A percentile compares a stretch with the other conserved stretches of the same genome.
Evolutionary conservation across 1,140 invertebrate genomes (phyloP).

Genomic region (Panagrolaimus sp.): DNA sequence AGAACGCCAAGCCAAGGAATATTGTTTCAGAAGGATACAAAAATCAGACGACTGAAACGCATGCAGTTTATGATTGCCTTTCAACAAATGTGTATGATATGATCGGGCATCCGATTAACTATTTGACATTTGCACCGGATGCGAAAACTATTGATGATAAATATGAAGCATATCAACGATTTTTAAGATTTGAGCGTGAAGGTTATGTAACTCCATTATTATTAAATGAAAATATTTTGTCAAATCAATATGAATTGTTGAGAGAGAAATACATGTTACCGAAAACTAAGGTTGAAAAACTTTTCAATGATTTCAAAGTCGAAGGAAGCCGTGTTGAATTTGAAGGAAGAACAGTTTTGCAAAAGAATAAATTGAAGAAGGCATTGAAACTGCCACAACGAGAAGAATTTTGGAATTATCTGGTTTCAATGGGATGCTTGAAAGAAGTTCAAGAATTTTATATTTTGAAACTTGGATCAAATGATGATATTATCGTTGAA

Average conservation of each 20-base stretch:
- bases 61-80: neutral
- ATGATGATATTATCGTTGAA: neutral
- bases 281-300: neutral
- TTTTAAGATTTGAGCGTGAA: neutral
- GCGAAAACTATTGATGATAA: neutral
- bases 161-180: neutral
- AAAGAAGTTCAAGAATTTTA: slow-evolving; percentile 1
- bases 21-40: neutral
- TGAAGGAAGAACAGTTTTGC: neutral
- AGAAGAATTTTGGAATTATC: neutral
- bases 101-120: neutral
- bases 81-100: neutral
- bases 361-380: neutral
- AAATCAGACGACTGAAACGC: neutral
- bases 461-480: neutral
- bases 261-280: neutral
- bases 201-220: neutral
- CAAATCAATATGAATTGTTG: neutral
- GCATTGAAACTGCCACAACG: neutral
- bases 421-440: neutral
- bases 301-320: neutral
- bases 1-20: neutral
- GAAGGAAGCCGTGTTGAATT: neutral
- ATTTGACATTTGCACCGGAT: neutral
- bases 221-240: neutral